Conservation (phyloP, 1,140 invertebrate genomes). For the Drosophila novamexicana region DNA sequence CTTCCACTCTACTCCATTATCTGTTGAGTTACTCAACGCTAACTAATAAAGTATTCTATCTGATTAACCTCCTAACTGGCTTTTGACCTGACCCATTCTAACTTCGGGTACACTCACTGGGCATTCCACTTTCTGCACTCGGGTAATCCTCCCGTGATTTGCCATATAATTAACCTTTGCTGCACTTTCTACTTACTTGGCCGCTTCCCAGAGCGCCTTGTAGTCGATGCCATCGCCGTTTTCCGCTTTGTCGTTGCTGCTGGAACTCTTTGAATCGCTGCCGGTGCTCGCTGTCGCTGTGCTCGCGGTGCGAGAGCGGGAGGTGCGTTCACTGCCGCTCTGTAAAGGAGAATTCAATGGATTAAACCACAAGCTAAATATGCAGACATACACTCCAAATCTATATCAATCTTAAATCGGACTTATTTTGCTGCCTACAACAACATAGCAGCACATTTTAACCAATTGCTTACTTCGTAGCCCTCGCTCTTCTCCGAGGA, state of each 20-base stretch:
- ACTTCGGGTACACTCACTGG: no score
- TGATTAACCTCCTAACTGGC: no score
- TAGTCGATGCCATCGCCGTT: slow-evolving; percentile 92
- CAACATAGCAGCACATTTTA: slow-evolving; percentile 42
- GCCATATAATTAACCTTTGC: neutral
- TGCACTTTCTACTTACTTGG: slow-evolving; percentile 83
- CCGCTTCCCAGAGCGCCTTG: slow-evolving; percentile 92
- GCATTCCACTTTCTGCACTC: no score
- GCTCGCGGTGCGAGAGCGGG: slow-evolving; percentile 86
- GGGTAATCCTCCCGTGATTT: no score
- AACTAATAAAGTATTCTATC: no score
- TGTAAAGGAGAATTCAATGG: slow-evolving; percentile 84
- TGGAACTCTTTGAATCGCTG: slow-evolving; percentile 69
- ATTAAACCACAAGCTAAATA: neutral
- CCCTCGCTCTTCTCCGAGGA: slow-evolving; percentile 87
- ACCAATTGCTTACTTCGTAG: slow-evolving; percentile 87
- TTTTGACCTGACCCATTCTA: no score
- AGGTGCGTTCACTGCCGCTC: slow-evolving; percentile 90
- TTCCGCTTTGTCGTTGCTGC: slow-evolving; percentile 85
- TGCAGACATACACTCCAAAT: neutral
- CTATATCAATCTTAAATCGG: neutral
- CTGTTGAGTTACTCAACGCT: no score
- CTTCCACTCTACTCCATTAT: no score
- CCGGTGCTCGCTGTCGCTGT: slow-evolving; percentile 85
- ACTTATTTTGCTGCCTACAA: slow-evolving; percentile 25